Percentiles rank a stretch among this genome's conserved stretches.
phyloP scores from a whole-genome alignment of 2,113 vertebrate species.

The Andinoacara biseriatus region DNA sequence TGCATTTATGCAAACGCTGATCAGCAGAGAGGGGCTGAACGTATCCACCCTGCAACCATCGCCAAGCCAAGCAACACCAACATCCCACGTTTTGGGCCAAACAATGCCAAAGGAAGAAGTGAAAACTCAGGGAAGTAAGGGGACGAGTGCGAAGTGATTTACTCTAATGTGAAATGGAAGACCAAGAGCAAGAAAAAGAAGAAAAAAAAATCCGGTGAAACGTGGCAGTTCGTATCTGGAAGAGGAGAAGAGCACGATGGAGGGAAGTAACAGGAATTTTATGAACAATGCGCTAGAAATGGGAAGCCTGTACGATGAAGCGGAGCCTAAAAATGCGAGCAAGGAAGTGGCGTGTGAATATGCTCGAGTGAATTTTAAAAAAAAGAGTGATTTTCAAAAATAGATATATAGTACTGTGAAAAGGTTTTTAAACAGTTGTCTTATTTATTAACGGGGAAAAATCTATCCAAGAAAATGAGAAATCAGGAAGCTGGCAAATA shows the following conservation, averaged over 20 bases:
- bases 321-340: not conserved
- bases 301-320: not conserved
- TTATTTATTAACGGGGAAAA: too few species aligned
- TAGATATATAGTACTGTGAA: rapidly evolving
- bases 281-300: constrained; percentile 1
- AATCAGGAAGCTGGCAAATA: not conserved
- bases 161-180: constrained; percentile 13
- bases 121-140: not conserved
- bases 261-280: rapidly evolving
- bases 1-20: not conserved
- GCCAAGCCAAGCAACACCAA: not conserved
- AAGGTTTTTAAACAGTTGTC: too few species aligned
- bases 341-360: constrained; percentile 24
- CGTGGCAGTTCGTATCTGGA: not conserved
- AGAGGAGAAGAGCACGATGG: constrained; percentile 11
- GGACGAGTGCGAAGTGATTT: not conserved
- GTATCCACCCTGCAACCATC: not conserved
- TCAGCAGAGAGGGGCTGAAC: not conserved
- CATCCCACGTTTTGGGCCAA: not conserved
- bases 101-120: rapidly evolving
- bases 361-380: constrained; percentile 16
- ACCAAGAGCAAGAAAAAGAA: not conserved
- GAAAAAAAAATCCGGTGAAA: rapidly evolving
- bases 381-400: not conserved
- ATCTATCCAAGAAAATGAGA: rapidly evolving